A percentile compares a stretch with the other conserved stretches of the same genome.
These are phyloP conservation scores for Pygocentrus nattereri DNA, from an alignment of 2,797 vertebrate species.

Conservation along the genomic window DNA sequence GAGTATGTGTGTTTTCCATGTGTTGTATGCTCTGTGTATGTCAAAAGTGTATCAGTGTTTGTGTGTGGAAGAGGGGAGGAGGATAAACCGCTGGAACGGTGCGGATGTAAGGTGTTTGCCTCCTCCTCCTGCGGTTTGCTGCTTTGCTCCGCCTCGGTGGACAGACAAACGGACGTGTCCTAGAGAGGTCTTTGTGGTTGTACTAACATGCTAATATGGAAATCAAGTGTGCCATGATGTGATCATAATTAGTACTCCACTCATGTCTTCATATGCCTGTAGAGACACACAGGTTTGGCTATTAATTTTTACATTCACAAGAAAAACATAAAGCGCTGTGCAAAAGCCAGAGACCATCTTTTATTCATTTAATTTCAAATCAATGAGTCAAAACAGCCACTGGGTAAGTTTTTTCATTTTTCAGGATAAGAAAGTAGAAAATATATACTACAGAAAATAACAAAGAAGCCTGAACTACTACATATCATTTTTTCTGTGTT, in stretches of 20 bases:
- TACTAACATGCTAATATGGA: conserved; percentile 62
- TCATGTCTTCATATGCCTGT: neutral
- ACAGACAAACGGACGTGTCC: conserved; percentile 44
- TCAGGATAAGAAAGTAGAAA: neutral
- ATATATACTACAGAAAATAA: neutral
- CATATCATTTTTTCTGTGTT: too few relatives aligned
- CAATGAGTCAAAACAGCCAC: too few relatives aligned
- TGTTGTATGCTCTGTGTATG: conserved; percentile 6
- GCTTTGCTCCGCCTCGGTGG: conserved; percentile 40
- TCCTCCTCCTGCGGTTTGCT: conserved; percentile 25
- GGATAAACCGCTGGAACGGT: conserved; percentile 26
- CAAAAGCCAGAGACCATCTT: neutral
- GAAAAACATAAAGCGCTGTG: neutral
- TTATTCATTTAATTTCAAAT: too few relatives aligned
- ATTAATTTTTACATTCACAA: neutral
- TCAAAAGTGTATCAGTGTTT: neutral
- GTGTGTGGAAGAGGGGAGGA: conserved; percentile 22
- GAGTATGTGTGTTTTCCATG: neutral
- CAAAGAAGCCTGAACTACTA: too few relatives aligned
- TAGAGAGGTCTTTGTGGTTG: conserved; percentile 55
- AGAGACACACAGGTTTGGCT: neutral
- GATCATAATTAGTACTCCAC: conserved; percentile 22
- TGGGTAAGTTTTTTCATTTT: neutral
- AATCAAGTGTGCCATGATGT: conserved; percentile 37
- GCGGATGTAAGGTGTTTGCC: conserved; percentile 9